Evolutionary conservation across 2,797 vertebrate species (phyloP).

Genomic region (Nasua narica): DNA sequence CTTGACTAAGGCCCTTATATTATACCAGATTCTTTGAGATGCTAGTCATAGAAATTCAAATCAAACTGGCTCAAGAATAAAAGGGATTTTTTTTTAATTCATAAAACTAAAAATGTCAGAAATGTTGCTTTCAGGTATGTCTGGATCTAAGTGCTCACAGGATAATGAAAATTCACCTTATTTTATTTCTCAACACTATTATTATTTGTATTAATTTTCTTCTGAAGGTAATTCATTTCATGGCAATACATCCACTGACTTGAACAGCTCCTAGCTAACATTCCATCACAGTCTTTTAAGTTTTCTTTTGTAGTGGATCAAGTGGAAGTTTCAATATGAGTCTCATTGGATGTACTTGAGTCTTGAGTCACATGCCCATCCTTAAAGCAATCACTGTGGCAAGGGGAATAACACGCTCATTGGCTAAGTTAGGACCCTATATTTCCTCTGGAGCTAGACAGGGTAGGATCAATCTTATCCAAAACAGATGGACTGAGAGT

Average conservation of each 20-base stretch:
- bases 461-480: background rate
- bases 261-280: background rate
- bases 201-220: constrained; percentile 6
- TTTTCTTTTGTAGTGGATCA: background rate
- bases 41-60: background rate
- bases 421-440: background rate
- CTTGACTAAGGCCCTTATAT: background rate
- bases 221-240: background rate
- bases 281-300: background rate
- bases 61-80: background rate
- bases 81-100: background rate
- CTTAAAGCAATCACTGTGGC: background rate
- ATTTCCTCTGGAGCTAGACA: background rate
- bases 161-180: background rate
- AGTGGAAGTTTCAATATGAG: background rate
- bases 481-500: background rate
- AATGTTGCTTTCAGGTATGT: background rate
- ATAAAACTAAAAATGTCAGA: background rate
- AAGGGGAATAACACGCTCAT: background rate
- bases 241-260: background rate
- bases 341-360: background rate
- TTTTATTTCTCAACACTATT: background rate
- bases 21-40: background rate
- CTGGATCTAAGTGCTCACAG: background rate
- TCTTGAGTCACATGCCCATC: background rate